Evolutionary conservation across 2,888 invertebrate species (phyloP).

Genomic region (Alentia gelatinosa): DNA sequence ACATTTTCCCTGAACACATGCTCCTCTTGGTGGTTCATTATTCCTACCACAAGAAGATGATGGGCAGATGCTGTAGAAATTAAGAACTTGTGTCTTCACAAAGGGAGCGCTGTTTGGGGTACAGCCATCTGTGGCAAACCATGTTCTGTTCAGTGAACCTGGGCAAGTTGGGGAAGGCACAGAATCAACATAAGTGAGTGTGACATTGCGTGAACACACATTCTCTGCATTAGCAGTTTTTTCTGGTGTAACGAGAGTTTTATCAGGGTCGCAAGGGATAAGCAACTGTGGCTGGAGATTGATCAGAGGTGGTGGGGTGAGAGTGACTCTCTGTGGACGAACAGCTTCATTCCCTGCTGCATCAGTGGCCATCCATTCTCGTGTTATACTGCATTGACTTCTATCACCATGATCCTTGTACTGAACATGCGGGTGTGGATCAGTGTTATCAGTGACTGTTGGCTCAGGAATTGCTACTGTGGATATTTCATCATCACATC

Average conservation of each 20-base stretch:
- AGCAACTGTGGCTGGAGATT: not conserved
- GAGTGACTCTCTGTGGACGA: not conserved
- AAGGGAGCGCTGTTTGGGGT: not conserved
- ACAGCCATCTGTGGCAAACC: not conserved
- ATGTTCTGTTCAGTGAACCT: not conserved
- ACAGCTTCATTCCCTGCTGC: not conserved
- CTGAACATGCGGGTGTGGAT: not conserved
- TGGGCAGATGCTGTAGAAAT: slow-evolving; percentile 64
- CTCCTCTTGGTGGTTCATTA: slow-evolving; percentile 62
- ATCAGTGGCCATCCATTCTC: not conserved
- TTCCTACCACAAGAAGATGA: slow-evolving; percentile 64
- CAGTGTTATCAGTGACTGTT: not conserved
- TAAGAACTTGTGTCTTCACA: not conserved
- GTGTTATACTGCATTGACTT: not conserved
- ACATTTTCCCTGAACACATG: slow-evolving; percentile 67
- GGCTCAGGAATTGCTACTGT: not conserved
- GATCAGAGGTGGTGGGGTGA: not conserved
- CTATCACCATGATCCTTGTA: not conserved
- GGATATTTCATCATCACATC: not conserved
- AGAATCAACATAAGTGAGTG: not conserved
- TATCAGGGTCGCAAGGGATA: not conserved
- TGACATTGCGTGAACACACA: not conserved
- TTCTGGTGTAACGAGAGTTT: not conserved
- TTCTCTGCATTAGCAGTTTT: slow-evolving; percentile 21
- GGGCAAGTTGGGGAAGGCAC: not conserved